Conservation (phyloP, 2,888 invertebrate genomes). For the Podabrus alpinus region DNA sequence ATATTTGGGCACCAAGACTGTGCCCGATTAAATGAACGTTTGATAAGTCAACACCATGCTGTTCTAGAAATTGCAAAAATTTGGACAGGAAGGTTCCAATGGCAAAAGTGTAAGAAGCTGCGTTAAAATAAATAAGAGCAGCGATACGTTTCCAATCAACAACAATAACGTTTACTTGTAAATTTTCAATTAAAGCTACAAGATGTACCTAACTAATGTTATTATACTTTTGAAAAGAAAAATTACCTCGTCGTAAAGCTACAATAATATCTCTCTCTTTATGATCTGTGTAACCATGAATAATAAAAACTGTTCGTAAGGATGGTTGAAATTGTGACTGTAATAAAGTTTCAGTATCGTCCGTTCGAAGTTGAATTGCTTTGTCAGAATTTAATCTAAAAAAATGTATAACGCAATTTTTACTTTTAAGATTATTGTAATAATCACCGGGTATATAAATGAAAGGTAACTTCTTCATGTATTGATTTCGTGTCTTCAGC, state of each 20-base stretch:
- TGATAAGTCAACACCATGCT: constrained; percentile 2
- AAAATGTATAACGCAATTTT: not conserved
- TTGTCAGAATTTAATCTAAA: constrained; percentile 1
- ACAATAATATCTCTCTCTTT: constrained; percentile 25
- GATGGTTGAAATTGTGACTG: constrained; percentile 18
- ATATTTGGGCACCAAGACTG: constrained; percentile 19
- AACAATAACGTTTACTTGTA: constrained; percentile 10
- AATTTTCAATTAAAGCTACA: constrained; percentile 19
- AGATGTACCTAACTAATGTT: not conserved
- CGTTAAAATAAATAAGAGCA: constrained; percentile 9
- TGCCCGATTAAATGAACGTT: constrained; percentile 19
- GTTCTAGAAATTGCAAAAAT: constrained; percentile 4
- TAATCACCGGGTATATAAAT: constrained; percentile 23
- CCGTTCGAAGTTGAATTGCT: not conserved
- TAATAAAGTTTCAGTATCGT: not conserved
- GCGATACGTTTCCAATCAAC: constrained; percentile 18
- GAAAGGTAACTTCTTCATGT: constrained; percentile 21
- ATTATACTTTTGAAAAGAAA: not conserved
- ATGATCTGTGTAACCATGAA: constrained; percentile 31
- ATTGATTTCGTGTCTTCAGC: constrained; percentile 6
- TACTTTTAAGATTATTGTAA: not conserved
- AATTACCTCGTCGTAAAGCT: constrained; percentile 18
- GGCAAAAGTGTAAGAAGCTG: not conserved
- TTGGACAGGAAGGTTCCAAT: not conserved
- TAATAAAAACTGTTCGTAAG: constrained; percentile 21